Conservation (phyloP, 2,888 invertebrate species). For the Scelioninae gen. 2 region DNA sequence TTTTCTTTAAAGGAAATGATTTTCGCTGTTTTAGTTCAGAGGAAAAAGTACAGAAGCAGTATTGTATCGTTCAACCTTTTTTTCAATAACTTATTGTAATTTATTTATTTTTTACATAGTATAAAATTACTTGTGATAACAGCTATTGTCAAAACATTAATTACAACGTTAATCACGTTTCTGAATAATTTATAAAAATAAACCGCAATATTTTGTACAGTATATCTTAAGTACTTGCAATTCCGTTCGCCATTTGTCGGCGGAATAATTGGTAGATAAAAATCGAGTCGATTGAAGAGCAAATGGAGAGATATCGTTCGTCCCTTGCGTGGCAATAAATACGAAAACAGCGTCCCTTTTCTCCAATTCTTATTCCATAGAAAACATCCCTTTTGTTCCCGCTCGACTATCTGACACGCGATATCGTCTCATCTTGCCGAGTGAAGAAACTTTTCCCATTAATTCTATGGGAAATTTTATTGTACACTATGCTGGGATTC, state of each 20-base stretch:
- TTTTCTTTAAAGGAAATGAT: too few relatives aligned
- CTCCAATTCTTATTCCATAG: slow-evolving; percentile 58
- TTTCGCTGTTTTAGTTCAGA: too few relatives aligned
- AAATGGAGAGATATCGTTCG: slow-evolving; percentile 61
- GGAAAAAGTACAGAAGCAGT: too few relatives aligned
- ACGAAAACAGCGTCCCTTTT: slow-evolving; percentile 63
- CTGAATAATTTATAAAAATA: slow-evolving; percentile 20
- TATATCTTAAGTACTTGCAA: slow-evolving; percentile 43
- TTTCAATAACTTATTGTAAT: too few relatives aligned
- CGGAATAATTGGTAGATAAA: slow-evolving; percentile 63
- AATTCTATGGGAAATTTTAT: slow-evolving; percentile 66
- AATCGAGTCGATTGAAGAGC: slow-evolving; percentile 64
- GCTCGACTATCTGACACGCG: slow-evolving; percentile 54
- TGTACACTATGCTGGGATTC: slow-evolving; percentile 40
- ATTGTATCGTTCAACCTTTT: too few relatives aligned
- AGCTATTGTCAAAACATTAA: background rate
- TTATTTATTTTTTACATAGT: too few relatives aligned
- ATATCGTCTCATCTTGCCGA: slow-evolving; percentile 54
- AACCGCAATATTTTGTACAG: slow-evolving; percentile 13
- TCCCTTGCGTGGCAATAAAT: slow-evolving; percentile 68
- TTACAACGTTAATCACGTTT: background rate
- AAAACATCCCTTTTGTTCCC: slow-evolving; percentile 59
- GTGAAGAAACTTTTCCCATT: slow-evolving; percentile 64
- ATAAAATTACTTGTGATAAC: background rate
- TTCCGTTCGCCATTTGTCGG: slow-evolving; percentile 52